phyloP scores from a whole-genome alignment of 2,113 vertebrate genomes.

The Scomber scombrus region DNA sequence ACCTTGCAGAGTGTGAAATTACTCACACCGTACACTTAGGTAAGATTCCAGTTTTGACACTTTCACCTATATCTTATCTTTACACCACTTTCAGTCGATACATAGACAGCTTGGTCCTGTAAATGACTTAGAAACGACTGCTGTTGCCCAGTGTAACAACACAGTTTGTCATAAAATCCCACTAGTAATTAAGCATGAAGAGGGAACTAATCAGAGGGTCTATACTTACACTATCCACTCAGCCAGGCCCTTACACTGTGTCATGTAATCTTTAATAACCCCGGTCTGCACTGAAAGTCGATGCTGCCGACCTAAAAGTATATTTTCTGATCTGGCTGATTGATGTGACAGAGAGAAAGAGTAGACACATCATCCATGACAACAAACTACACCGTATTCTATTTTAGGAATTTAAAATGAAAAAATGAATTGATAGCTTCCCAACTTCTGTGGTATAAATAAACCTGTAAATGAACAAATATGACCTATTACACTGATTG shows the following conservation, averaged over 20 bases:
- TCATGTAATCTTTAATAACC: slow-evolving; percentile 62
- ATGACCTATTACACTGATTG: too few species aligned
- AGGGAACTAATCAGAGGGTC: slow-evolving; percentile 48
- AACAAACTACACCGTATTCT: neutral
- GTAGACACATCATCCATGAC: slow-evolving; percentile 12
- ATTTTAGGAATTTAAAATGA: neutral
- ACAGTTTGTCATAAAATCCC: slow-evolving; percentile 54
- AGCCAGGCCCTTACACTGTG: slow-evolving; percentile 53
- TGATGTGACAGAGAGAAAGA: slow-evolving; percentile 30
- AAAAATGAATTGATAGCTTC: neutral
- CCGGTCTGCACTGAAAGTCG: slow-evolving; percentile 37
- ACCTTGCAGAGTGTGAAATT: neutral
- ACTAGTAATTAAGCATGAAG: slow-evolving; percentile 62
- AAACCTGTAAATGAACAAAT: neutral
- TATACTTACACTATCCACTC: slow-evolving; percentile 56
- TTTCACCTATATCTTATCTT: slow-evolving; percentile 39
- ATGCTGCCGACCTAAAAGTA: slow-evolving; percentile 32
- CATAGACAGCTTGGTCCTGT: slow-evolving; percentile 6
- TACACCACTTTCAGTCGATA: slow-evolving; percentile 25
- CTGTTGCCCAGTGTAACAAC: slow-evolving; percentile 27
- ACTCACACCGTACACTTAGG: neutral
- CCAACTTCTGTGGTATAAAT: neutral
- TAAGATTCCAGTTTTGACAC: slow-evolving; percentile 18
- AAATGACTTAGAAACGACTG: slow-evolving; percentile 15
- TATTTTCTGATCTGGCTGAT: slow-evolving; percentile 40